A percentile compares a stretch with the other conserved stretches of the same genome.
phyloP scores from a whole-genome alignment of 2,113 vertebrate species.

The Anoura caudifer region DNA sequence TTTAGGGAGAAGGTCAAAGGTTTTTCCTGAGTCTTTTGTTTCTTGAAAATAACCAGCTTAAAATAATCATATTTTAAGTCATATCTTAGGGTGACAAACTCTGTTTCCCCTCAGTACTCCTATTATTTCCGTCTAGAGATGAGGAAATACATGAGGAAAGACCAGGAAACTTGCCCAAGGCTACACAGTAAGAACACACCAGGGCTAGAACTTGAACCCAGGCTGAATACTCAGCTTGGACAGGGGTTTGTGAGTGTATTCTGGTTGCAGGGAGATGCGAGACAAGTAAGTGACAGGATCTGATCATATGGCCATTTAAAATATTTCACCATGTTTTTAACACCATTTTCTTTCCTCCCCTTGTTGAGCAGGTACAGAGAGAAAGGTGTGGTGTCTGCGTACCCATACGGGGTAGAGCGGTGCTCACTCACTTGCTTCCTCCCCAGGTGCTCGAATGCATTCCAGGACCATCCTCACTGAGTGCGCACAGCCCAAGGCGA shows the following conservation, averaged over 20 bases:
- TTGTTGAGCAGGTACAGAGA: background rate
- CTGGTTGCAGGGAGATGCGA: background rate
- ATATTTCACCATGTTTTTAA: background rate
- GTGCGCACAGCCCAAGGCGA: background rate
- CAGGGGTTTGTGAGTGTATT: background rate
- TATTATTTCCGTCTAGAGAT: background rate
- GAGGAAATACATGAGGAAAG: background rate
- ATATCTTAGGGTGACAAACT: background rate
- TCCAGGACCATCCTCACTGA: background rate
- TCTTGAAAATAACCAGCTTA: background rate
- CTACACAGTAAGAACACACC: background rate
- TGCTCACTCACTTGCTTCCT: background rate
- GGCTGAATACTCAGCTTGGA: background rate
- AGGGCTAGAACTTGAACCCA: background rate
- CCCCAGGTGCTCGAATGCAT: background rate
- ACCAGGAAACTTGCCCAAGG: background rate
- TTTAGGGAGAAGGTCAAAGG: background rate
- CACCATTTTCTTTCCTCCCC: background rate
- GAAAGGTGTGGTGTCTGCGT: background rate
- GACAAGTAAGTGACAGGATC: background rate
- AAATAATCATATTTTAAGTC: background rate
- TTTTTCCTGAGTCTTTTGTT: background rate
- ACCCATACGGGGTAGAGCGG: background rate
- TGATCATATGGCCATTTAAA: background rate
- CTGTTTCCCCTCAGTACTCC: background rate